phyloP scores from a whole-genome alignment of 2,888 invertebrate genomes.

The Pyrrhosoma nymphula region DNA sequence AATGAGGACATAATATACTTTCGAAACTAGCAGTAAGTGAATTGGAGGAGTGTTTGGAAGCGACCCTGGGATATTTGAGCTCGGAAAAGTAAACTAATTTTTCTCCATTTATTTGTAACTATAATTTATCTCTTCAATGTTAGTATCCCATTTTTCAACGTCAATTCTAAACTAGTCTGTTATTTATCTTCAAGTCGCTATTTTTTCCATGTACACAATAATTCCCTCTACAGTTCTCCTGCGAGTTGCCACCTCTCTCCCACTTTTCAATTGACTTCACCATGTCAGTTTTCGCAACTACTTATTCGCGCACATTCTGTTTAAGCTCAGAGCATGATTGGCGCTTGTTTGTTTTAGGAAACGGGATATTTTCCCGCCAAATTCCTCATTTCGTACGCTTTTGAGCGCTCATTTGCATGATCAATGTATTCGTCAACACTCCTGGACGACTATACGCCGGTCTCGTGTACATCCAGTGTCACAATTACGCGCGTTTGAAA shows the following conservation, averaged over 20 bases:
- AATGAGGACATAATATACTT: too few species aligned
- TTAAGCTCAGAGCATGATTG: background rate
- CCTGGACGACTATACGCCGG: background rate
- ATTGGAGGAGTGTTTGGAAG: too few species aligned
- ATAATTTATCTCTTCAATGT: too few species aligned
- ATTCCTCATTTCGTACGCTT: conserved; percentile 16
- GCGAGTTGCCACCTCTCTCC: background rate
- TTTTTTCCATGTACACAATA: background rate
- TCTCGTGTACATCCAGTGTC: background rate
- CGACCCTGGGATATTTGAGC: too few species aligned
- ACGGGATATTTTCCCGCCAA: conserved; percentile 3
- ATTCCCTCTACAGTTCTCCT: background rate
- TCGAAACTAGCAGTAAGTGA: too few species aligned
- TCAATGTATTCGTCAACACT: conserved; percentile 7
- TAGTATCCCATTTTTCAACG: too few species aligned
- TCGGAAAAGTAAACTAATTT: too few species aligned
- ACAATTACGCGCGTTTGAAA: background rate
- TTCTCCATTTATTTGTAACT: too few species aligned
- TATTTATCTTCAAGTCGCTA: too few species aligned
- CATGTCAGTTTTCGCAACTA: background rate
- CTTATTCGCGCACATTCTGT: background rate
- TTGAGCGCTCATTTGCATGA: background rate
- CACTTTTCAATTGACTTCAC: background rate
- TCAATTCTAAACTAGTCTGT: too few species aligned
- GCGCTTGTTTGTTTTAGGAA: background rate